These are phyloP conservation scores for Apotomis capreana DNA, from an alignment of 2,888 invertebrate species.

Conservation along the genomic window DNA sequence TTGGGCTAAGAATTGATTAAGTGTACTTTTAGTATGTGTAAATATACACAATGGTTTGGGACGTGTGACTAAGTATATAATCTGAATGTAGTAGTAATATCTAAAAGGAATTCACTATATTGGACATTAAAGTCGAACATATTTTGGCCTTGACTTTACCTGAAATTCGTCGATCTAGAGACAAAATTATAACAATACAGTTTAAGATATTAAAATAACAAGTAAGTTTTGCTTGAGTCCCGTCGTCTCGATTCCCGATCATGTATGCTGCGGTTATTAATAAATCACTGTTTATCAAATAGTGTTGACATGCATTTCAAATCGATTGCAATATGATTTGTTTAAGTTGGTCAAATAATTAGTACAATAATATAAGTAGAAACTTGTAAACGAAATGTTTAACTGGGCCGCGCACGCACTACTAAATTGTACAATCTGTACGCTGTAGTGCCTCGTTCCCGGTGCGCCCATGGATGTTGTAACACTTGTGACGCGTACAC, in stretches of 20 bases:
- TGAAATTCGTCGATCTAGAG: constrained; percentile 20
- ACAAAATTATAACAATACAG: constrained; percentile 16
- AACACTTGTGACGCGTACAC: constrained; percentile 47
- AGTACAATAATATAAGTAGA: constrained; percentile 39
- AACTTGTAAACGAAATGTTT: constrained; percentile 23
- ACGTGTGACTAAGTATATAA: constrained; percentile 46
- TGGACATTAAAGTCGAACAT: constrained; percentile 15
- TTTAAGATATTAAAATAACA: constrained; percentile 17
- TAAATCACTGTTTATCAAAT: constrained; percentile 13
- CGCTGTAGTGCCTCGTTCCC: background rate
- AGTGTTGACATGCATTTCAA: constrained; percentile 39
- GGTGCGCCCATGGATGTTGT: constrained; percentile 27
- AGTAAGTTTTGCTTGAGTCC: constrained; percentile 19
- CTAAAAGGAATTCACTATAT: constrained; percentile 32
- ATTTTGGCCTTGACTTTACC: constrained; percentile 33
- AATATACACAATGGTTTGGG: constrained; percentile 71
- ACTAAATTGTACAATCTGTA: constrained; percentile 10
- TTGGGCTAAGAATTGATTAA: constrained; percentile 68
- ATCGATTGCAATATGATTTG: constrained; percentile 35
- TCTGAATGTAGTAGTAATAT: constrained; percentile 38
- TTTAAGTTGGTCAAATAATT: constrained; percentile 39
- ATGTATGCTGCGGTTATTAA: constrained; percentile 23
- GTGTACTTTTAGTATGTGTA: constrained; percentile 77
- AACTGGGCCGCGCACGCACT: background rate
- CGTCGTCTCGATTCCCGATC: constrained; percentile 20